phyloP scores from a whole-genome alignment of 2,888 invertebrate genomes.

The Cryptus viduatorius region DNA sequence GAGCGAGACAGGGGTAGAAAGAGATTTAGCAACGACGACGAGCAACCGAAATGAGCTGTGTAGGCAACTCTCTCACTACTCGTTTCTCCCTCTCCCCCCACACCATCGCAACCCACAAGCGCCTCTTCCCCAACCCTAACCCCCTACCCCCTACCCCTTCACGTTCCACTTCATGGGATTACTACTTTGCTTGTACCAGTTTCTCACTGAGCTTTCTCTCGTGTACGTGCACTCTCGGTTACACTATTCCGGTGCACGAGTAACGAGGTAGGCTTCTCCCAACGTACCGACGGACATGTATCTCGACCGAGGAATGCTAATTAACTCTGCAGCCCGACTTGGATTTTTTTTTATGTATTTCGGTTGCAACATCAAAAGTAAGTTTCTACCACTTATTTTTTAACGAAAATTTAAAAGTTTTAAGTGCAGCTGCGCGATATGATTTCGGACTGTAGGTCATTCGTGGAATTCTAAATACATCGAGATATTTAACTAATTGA shows the following conservation, averaged over 20 bases:
- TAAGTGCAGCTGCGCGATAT: not conserved
- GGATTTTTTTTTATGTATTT: not conserved
- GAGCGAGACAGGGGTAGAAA: conserved; percentile 50
- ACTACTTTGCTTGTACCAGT: conserved; percentile 54
- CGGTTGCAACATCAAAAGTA: not conserved
- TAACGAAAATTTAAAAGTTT: not conserved
- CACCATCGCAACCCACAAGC: not conserved
- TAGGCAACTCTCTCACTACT: conserved; percentile 42
- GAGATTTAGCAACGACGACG: conserved; percentile 56
- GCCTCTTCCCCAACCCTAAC: too few species aligned
- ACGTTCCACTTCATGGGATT: conserved; percentile 56
- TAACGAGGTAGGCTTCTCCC: not conserved
- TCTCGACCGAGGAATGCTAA: conserved; percentile 20
- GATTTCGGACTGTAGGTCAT: not conserved
- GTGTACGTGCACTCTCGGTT: conserved; percentile 21
- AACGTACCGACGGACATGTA: conserved; percentile 17
- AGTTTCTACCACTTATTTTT: not conserved
- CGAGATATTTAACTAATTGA: not conserved
- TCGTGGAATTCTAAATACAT: not conserved
- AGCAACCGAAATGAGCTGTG: conserved; percentile 58
- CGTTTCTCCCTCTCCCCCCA: not conserved
- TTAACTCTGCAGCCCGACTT: conserved; percentile 9
- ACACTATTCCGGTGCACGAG: conserved; percentile 1
- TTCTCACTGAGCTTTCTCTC: conserved; percentile 49
- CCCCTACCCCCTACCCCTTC: conserved; percentile 16